Evolutionary conservation across 1,140 invertebrate genomes (phyloP).

Genomic region (Halictus rubicundus): DNA sequence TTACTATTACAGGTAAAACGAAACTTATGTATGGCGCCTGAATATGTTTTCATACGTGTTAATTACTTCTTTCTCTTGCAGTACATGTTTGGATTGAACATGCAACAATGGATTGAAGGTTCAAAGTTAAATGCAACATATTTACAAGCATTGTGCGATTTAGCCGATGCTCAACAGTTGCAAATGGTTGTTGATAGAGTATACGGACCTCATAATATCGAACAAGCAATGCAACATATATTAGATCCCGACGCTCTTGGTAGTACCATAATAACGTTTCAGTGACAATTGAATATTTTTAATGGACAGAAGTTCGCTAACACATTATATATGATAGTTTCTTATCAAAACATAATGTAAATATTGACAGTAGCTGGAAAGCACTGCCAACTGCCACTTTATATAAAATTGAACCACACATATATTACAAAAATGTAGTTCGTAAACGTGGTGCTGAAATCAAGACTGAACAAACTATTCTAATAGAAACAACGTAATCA

Average conservation of each 20-base stretch:
- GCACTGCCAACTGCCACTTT: constrained; percentile 33
- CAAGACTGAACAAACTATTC: constrained; percentile 60
- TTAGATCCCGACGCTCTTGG: constrained; percentile 85
- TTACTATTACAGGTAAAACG: constrained; percentile 75
- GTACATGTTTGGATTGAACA: constrained; percentile 75
- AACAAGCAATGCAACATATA: constrained; percentile 85
- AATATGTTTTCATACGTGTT: not conserved
- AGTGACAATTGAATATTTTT: constrained; percentile 72
- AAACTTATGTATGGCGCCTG: constrained; percentile 2
- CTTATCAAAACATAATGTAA: constrained; percentile 24
- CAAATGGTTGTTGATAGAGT: constrained; percentile 84
- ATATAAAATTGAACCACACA: constrained; percentile 10
- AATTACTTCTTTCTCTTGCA: constrained; percentile 58
- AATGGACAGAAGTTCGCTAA: constrained; percentile 11
- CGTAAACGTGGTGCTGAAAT: constrained; percentile 48
- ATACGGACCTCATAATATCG: constrained; percentile 85
- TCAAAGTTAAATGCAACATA: constrained; percentile 78
- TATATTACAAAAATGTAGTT: constrained; percentile 16
- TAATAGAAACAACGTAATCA: constrained; percentile 21
- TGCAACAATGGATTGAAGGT: constrained; percentile 77
- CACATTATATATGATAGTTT: constrained; percentile 22
- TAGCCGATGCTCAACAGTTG: constrained; percentile 82
- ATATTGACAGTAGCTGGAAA: constrained; percentile 11
- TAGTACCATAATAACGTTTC: constrained; percentile 88
- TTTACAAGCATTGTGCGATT: constrained; percentile 79